Base-by-base conservation (phyloP, 2,797 vertebrate genomes). In the Sarcoramphus papa region DNA sequence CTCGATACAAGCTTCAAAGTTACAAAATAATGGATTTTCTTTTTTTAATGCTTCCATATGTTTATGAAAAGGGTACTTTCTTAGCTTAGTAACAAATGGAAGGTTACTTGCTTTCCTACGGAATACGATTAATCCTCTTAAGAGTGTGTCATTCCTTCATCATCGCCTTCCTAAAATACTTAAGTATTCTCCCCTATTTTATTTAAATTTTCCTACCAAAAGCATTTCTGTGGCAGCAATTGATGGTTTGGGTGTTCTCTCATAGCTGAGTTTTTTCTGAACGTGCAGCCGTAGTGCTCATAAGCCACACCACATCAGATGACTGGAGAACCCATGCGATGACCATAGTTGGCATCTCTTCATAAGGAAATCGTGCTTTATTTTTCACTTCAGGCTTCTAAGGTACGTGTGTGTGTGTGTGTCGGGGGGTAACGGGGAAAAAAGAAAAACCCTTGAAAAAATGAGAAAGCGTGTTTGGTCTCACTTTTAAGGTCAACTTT, bases 251-350 rank as follows among this genome's bases (percentile, higher is more conserved):
- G 69, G 62, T 48, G 48, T 60, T 56, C 62, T 47, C 13, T 62
- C 2, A 63, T 13, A 68, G 45, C 37, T 0, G 30, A 37, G n/a
- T 8, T 79, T 62, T 62, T 54, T 28, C 43, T 59, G 64, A 69
- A 35, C 1, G 17, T 30, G 69, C 85, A 85, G 72, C 72, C 2
- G 0, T 45, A 17, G 68, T 6, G 51, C 41, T 86, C 41, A 1
- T 8, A 28, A 48, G 35, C 65, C 51, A 14, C 53, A 6, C 24
- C 64, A 16, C 4, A 3, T 14, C 48, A 37, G 76, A 16, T 21
- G 16, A 18, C 33, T 1, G 41, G 53, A 75, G 81, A 53, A 45
- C 21, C 31, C 1, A 14, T 0, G 15, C 4, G 4, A 5, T 72
- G 53, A 14, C 25, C 27, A 1, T 9, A 25, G 40, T 8, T 80